These are phyloP conservation scores for Brachionus rotundiformis DNA, from an alignment of 1,140 invertebrate species.

Conservation along the genomic window DNA sequence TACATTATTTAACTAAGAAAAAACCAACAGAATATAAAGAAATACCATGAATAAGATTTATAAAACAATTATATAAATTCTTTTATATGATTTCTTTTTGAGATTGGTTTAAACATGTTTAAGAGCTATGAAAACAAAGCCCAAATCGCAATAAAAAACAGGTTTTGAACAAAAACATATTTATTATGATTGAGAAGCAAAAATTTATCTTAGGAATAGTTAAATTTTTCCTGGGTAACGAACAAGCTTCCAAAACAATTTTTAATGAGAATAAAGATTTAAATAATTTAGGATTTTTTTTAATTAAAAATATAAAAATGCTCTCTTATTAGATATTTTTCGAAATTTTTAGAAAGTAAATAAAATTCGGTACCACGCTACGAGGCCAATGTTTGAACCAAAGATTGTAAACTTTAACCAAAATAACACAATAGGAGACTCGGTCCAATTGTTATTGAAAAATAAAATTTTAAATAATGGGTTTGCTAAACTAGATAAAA, in stretches of 20 bases:
- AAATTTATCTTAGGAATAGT: not conserved
- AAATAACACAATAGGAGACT: not conserved
- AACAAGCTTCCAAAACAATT: not conserved
- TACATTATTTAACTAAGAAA: no score
- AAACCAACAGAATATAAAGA: not conserved
- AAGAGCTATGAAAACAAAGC: not conserved
- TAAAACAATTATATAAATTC: not conserved
- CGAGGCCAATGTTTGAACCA: not conserved
- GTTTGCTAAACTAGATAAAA: not conserved
- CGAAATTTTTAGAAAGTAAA: no score
- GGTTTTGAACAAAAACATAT: conserved; percentile 4
- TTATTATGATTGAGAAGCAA: not conserved
- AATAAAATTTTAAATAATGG: not conserved
- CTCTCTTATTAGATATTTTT: no score
- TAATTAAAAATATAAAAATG: not conserved
- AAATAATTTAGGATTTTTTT: not conserved
- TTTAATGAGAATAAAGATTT: not conserved
- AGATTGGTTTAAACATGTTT: not conserved
- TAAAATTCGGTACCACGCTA: no score
- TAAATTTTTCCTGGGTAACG: not conserved
- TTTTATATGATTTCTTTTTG: not conserved
- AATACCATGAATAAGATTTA: not conserved
- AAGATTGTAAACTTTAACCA: not conserved
- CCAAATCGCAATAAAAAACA: not conserved
- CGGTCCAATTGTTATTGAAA: not conserved